Percentiles rank a stretch among this genome's conserved stretches.
phyloP scores from a whole-genome alignment of 2,113 vertebrate genomes.

The Nyctibius bracteatus region DNA sequence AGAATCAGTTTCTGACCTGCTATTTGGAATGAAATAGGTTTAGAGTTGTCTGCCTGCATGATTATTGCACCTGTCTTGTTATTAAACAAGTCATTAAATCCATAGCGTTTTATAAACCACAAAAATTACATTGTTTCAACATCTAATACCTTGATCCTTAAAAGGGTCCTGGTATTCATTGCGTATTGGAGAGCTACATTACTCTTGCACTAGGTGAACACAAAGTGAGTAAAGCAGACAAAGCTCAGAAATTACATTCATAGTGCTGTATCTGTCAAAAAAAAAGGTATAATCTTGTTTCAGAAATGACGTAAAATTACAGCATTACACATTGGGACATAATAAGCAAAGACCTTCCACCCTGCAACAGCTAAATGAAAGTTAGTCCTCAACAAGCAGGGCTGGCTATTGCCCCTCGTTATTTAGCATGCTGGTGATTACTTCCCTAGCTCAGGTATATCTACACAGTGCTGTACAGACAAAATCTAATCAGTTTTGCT shows the following conservation, averaged over 20 bases:
- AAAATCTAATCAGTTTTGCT: neutral
- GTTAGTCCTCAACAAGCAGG: neutral
- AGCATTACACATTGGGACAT: neutral
- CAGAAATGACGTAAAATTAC: slow-evolving; percentile 2
- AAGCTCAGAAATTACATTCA: neutral
- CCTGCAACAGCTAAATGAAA: neutral
- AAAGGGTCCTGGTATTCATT: neutral
- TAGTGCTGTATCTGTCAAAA: neutral
- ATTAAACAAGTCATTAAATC: slow-evolving; percentile 19
- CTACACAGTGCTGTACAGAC: neutral
- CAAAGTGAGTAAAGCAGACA: neutral
- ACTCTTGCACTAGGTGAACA: neutral
- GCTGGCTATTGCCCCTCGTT: neutral
- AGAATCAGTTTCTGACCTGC: neutral
- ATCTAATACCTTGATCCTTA: neutral
- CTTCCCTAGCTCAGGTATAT: neutral
- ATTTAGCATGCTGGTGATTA: neutral
- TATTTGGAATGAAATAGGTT: neutral
- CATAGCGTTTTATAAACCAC: neutral
- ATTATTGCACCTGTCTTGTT: neutral
- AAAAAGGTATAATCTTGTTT: neutral
- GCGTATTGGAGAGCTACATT: neutral
- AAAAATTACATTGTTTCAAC: neutral
- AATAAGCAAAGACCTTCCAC: neutral
- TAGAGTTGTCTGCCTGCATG: neutral